phyloP scores from a whole-genome alignment of 2,888 invertebrate species.

The Timema cristinae region DNA sequence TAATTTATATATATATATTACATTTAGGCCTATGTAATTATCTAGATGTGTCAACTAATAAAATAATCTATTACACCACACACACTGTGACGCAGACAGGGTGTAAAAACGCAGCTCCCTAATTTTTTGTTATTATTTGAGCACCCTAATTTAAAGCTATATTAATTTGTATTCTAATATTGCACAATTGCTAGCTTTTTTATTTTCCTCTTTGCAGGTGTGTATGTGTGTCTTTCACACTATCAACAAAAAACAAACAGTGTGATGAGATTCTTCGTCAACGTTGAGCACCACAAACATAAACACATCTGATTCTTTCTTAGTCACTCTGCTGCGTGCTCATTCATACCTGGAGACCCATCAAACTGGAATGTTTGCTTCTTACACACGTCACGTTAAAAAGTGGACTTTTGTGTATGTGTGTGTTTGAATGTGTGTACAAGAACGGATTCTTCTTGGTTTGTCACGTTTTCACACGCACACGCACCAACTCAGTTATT shows the following conservation, averaged over 20 bases:
- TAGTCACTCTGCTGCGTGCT: no score
- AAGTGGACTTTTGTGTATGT: constrained; percentile 22
- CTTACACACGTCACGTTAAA: constrained; percentile 1
- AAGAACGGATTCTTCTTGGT: no score
- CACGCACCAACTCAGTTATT: no score
- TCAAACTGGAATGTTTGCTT: no score
- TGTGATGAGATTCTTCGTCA: constrained; percentile 17
- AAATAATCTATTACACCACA: constrained; percentile 32
- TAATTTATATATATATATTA: constrained; percentile 27
- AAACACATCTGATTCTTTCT: constrained; percentile 16
- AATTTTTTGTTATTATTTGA: constrained; percentile 30
- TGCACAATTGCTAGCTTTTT: constrained; percentile 32
- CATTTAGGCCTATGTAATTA: constrained; percentile 33
- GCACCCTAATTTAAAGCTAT: constrained; percentile 36
- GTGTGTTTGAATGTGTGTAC: not conserved
- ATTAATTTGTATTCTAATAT: constrained; percentile 33
- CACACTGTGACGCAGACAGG: constrained; percentile 28
- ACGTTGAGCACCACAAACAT: constrained; percentile 24
- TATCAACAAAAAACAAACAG: constrained; percentile 24
- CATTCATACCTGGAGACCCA: no score
- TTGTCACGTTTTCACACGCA: no score
- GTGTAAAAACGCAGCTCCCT: constrained; percentile 34
- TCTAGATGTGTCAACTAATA: constrained; percentile 33
- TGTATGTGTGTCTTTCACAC: constrained; percentile 24
- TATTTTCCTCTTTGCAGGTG: constrained; percentile 15